Percentiles rank a stretch among this genome's conserved stretches.
Evolutionary conservation across 1,140 invertebrate species (phyloP).

Genomic region (Caenorhabditis remanei): DNA sequence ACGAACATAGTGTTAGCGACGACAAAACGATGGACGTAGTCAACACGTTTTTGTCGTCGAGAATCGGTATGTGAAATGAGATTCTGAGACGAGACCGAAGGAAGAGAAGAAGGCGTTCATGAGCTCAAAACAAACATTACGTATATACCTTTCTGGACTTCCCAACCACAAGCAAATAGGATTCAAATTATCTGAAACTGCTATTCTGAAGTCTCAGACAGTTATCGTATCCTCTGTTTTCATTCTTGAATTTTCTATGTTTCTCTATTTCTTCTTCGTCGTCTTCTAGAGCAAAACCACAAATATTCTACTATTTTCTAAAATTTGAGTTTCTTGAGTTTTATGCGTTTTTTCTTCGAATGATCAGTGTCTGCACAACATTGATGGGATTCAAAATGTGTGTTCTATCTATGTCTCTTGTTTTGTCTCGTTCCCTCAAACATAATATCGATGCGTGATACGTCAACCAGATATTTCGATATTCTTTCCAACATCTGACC

Average conservation of each 20-base stretch:
- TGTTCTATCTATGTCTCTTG: constrained; percentile 5
- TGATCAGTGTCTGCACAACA: neutral
- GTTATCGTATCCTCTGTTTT: too few species aligned
- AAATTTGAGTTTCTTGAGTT: neutral
- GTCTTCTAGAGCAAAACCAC: too few species aligned
- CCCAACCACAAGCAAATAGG: neutral
- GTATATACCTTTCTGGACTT: neutral
- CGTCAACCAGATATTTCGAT: neutral
- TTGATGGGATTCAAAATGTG: neutral
- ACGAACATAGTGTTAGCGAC: neutral
- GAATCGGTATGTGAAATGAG: constrained; percentile 24
- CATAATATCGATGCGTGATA: neutral
- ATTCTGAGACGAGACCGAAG: neutral
- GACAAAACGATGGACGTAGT: constrained; percentile 3
- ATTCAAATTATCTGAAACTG: too few species aligned
- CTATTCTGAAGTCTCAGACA: too few species aligned
- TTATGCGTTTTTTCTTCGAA: neutral
- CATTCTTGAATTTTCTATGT: too few species aligned
- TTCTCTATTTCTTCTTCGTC: too few species aligned
- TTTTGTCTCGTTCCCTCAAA: neutral
- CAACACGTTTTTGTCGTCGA: constrained; percentile 19
- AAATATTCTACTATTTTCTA: too few species aligned
- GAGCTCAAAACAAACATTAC: neutral
- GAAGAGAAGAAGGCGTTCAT: neutral
- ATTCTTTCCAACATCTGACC: neutral